phyloP scores from a whole-genome alignment of 2,888 invertebrate species.

The Lasioglossum zephyrum region DNA sequence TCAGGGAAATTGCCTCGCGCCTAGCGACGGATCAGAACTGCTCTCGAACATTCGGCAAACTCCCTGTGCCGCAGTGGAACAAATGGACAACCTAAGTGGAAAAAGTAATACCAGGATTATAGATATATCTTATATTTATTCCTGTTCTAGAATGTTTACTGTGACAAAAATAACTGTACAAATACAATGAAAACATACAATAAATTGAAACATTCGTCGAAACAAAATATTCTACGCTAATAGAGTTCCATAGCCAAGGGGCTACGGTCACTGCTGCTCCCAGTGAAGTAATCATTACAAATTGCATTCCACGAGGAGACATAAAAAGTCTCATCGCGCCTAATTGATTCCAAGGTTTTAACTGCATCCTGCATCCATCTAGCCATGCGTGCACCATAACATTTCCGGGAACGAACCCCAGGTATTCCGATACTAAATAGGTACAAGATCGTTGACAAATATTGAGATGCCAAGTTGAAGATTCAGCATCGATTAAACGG shows the following conservation, averaged over 20 bases:
- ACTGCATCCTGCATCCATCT: background rate
- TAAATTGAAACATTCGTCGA: no score
- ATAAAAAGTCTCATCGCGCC: background rate
- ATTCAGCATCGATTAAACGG: background rate
- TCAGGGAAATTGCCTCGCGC: slow-evolving; percentile 80
- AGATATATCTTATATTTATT: no score
- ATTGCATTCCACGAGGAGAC: background rate
- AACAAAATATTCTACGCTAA: no score
- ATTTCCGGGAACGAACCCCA: background rate
- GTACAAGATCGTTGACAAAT: background rate
- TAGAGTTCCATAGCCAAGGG: no score
- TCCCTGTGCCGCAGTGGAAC: background rate
- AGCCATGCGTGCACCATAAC: background rate
- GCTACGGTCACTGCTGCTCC: no score
- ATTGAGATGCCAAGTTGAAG: background rate
- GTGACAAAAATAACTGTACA: no score
- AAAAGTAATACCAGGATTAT: no score
- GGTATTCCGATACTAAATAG: background rate
- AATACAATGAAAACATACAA: no score
- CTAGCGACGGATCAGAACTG: slow-evolving; percentile 60
- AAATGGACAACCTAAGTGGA: no score
- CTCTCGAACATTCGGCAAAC: slow-evolving; percentile 8
- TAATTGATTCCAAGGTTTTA: background rate
- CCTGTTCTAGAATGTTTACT: background rate
- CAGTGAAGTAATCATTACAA: background rate